Evolutionary conservation across 2,797 vertebrate genomes (phyloP).

Genomic region (Acipenser ruthenus): DNA sequence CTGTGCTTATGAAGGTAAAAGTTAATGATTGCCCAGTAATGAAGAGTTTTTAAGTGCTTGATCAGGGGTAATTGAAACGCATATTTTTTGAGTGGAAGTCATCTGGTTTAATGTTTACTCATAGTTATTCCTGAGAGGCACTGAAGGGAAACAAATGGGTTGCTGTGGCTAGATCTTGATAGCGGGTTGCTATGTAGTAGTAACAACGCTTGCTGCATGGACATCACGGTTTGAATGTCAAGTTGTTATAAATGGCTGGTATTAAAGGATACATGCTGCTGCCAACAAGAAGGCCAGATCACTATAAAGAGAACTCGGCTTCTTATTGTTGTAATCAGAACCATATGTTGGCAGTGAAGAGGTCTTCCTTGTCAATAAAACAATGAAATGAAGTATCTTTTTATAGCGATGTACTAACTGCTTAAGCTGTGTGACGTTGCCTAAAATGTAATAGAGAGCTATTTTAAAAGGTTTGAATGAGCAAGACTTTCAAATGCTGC

Average conservation of each 20-base stretch:
- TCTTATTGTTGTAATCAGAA: too few species aligned
- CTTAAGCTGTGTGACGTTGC: too few species aligned
- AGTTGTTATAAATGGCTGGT: neutral
- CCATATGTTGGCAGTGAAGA: too few species aligned
- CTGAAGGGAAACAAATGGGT: neutral
- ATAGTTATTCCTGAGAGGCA: slow-evolving; percentile 2
- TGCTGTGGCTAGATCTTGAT: neutral
- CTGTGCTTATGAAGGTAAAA: neutral
- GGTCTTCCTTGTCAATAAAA: too few species aligned
- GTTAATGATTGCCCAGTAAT: slow-evolving; percentile 1
- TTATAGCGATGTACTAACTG: too few species aligned
- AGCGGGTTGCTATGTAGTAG: slow-evolving; percentile 6
- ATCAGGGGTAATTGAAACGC: neutral
- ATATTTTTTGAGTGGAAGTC: neutral
- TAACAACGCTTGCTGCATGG: neutral
- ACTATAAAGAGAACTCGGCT: too few species aligned
- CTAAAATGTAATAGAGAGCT: too few species aligned
- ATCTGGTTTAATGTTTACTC: slow-evolving; percentile 1
- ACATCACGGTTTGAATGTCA: neutral
- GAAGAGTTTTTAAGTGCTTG: neutral
- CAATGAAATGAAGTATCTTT: too few species aligned
- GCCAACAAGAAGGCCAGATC: too few species aligned
- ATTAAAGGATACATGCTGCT: neutral
- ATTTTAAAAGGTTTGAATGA: too few species aligned
- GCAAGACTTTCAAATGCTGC: too few species aligned